Percentiles rank a stretch among this genome's conserved stretches.
Evolutionary conservation across 2,888 invertebrate genomes (phyloP).

Genomic region (Tipula confusa): DNA sequence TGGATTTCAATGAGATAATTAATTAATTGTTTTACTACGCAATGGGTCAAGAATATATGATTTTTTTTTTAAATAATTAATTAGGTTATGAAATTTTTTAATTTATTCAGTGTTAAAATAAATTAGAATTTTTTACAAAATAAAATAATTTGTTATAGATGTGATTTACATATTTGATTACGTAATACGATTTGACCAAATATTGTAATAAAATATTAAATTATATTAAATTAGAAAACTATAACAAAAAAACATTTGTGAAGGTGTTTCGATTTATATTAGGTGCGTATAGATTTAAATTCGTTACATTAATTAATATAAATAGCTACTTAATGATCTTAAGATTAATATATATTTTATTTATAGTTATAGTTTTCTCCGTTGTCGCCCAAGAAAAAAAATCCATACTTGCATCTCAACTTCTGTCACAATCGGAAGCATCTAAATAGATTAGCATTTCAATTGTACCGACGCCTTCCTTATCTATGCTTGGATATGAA

Average conservation of each 20-base stretch:
- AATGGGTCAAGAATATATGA: neutral
- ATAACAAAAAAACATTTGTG: neutral
- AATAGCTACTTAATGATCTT: too few species aligned
- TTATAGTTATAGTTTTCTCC: too few species aligned
- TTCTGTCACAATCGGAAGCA: too few species aligned
- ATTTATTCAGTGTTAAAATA: neutral
- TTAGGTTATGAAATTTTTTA: neutral
- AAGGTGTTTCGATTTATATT: neutral
- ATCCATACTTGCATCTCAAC: too few species aligned
- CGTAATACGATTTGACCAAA: neutral
- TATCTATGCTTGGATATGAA: too few species aligned
- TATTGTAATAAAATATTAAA: neutral
- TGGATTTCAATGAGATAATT: neutral
- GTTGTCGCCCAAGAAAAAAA: too few species aligned
- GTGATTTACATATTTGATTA: neutral
- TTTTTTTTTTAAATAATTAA: neutral
- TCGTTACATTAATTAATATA: too few species aligned
- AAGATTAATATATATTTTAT: too few species aligned
- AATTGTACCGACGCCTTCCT: too few species aligned
- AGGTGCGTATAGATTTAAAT: neutral
- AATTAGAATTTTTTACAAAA: neutral
- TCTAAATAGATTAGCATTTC: too few species aligned
- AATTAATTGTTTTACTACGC: neutral
- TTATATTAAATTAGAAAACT: neutral
- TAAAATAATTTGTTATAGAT: neutral